Evolutionary conservation across 2,888 invertebrate genomes (phyloP).

Genomic region (Melolontha melolontha): DNA sequence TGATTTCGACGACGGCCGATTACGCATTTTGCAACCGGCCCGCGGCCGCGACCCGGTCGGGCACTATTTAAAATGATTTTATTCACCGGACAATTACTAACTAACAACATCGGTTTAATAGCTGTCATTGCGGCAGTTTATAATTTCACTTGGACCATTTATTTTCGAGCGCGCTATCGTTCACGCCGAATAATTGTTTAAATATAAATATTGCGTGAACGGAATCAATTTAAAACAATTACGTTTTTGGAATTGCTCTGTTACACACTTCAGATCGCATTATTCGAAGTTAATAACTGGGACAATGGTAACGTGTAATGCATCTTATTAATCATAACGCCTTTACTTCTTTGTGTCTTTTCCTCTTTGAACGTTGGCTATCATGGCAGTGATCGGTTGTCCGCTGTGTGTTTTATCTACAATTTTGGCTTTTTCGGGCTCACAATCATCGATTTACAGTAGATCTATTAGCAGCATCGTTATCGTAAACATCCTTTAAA

Average conservation of each 20-base stretch:
- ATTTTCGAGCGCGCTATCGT: neutral
- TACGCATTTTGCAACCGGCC: neutral
- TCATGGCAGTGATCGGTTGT: too few species aligned
- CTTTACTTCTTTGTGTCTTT: too few species aligned
- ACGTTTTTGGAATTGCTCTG: slow-evolving; percentile 3
- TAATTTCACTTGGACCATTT: slow-evolving; percentile 23
- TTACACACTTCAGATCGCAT: neutral
- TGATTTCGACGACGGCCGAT: neutral
- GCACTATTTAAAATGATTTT: slow-evolving; percentile 30
- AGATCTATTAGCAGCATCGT: too few species aligned
- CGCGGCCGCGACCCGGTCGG: neutral
- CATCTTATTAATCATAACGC: too few species aligned
- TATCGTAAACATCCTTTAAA: too few species aligned
- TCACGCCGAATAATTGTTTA: slow-evolving; percentile 20
- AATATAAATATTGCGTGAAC: slow-evolving; percentile 25
- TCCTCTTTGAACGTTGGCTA: too few species aligned
- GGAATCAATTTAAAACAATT: slow-evolving; percentile 28
- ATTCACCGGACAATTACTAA: slow-evolving; percentile 22
- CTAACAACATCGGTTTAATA: slow-evolving; percentile 29
- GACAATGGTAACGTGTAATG: too few species aligned
- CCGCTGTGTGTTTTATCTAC: too few species aligned
- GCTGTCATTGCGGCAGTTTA: slow-evolving; percentile 25
- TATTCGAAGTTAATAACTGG: neutral
- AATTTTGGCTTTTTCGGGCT: too few species aligned
- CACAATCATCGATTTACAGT: too few species aligned